Percentiles rank a stretch among this genome's conserved stretches.
Evolutionary conservation across 2,797 vertebrate genomes (phyloP).

Genomic region (Myotis findleyi): DNA sequence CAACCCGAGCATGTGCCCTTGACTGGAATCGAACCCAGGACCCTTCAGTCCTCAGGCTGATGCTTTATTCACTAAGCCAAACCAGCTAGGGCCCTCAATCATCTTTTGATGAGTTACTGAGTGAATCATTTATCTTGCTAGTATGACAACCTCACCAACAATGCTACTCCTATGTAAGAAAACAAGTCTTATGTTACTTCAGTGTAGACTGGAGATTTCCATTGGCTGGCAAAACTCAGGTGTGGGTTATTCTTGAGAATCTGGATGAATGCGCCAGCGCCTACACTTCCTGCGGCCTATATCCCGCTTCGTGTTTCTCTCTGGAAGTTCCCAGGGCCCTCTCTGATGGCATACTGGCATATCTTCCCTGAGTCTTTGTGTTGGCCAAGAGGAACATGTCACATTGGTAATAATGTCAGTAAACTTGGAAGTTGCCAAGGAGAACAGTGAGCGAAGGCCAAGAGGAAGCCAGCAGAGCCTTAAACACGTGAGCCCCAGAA

Average conservation of each 20-base stretch:
- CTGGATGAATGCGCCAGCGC: not conserved
- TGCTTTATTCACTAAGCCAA: no score
- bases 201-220: not conserved
- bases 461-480: slow-evolving; percentile 81
- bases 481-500: slow-evolving; percentile 82
- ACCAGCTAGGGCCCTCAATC: not conserved
- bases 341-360: slow-evolving; percentile 69
- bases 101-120: not conserved
- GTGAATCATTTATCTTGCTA: not conserved
- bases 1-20: no score
- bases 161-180: not conserved
- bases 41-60: no score
- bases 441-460: slow-evolving; percentile 76
- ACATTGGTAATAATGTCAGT: slow-evolving; percentile 73
- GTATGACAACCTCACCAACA: not conserved
- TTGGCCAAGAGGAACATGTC: slow-evolving; percentile 75
- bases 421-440: slow-evolving; percentile 68
- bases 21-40: no score
- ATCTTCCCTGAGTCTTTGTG: slow-evolving; percentile 63
- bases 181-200: not conserved
- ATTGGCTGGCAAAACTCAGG: not conserved
- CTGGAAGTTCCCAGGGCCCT: slow-evolving; percentile 28
- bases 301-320: not conserved
- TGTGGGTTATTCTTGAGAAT: not conserved
- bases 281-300: not conserved